Evolutionary conservation across 1,140 invertebrate genomes (phyloP).

Genomic region (Listronotus bonariensis): DNA sequence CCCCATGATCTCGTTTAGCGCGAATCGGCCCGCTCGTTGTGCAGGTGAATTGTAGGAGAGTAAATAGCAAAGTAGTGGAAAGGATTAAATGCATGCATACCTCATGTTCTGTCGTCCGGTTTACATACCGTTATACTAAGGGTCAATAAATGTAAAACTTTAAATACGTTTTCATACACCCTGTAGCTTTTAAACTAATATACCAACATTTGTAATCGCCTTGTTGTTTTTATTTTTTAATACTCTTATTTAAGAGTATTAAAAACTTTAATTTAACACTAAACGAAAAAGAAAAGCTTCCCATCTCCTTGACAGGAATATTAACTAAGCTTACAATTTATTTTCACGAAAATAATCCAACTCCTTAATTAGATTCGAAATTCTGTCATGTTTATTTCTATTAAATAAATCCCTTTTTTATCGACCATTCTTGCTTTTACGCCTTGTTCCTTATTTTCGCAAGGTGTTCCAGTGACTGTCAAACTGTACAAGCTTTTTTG

Average conservation of each 20-base stretch:
- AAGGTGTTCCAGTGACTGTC: conserved; percentile 14
- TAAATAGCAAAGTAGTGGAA: too few species aligned
- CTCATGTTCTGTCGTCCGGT: too few species aligned
- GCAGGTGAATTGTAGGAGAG: too few species aligned
- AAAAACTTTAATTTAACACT: conserved; percentile 10
- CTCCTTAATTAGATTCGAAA: conserved; percentile 39
- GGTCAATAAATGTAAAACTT: too few species aligned
- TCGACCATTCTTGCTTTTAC: conserved; percentile 38
- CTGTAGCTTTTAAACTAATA: too few species aligned
- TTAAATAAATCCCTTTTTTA: conserved; percentile 41
- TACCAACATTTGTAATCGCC: too few species aligned
- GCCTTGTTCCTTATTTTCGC: conserved; percentile 32
- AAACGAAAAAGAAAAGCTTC: conserved; percentile 5
- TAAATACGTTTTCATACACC: too few species aligned
- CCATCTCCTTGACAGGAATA: conserved; percentile 14
- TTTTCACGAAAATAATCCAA: conserved; percentile 34
- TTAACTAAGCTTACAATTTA: conserved; percentile 28
- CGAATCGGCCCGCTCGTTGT: too few species aligned
- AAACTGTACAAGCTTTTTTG: not conserved
- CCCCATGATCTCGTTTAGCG: too few species aligned
- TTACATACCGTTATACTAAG: too few species aligned
- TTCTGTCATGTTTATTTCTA: conserved; percentile 40
- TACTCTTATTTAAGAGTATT: not conserved
- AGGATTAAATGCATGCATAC: too few species aligned
- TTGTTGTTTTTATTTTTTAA: too few species aligned